Evolutionary conservation across 2,113 vertebrate genomes (phyloP).

Genomic region (Eurypyga helias): DNA sequence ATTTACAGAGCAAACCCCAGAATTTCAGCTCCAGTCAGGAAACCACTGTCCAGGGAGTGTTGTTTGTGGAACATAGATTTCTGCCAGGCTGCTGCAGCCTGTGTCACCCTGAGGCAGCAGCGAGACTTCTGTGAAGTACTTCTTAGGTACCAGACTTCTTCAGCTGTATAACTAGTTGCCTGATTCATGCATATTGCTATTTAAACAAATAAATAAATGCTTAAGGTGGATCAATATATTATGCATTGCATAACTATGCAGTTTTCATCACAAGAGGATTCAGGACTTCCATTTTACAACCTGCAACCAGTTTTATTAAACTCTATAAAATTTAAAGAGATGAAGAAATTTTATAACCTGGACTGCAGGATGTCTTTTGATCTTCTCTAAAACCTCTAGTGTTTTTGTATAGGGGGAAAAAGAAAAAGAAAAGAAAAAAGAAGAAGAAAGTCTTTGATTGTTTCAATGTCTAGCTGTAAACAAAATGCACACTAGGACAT

Average conservation of each 20-base stretch:
- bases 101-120: not conserved
- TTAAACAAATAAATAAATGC: not conserved
- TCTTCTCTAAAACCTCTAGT: not conserved
- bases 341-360: not conserved
- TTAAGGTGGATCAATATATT: not conserved
- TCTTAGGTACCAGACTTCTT: not conserved
- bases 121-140: not conserved
- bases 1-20: not conserved
- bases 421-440: too few relatives aligned
- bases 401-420: not conserved
- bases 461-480: not conserved
- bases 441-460: not conserved
- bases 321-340: not conserved
- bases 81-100: not conserved
- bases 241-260: not conserved
- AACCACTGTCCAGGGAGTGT: not conserved
- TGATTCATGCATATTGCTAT: not conserved
- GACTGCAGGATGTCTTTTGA: not conserved
- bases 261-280: not conserved
- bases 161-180: not conserved
- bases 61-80: not conserved
- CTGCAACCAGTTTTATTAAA: not conserved
- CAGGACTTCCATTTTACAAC: not conserved
- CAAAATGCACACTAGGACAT: not conserved
- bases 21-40: not conserved